Evolutionary conservation across 2,888 invertebrate species (phyloP).

Genomic region (Helleia helle): DNA sequence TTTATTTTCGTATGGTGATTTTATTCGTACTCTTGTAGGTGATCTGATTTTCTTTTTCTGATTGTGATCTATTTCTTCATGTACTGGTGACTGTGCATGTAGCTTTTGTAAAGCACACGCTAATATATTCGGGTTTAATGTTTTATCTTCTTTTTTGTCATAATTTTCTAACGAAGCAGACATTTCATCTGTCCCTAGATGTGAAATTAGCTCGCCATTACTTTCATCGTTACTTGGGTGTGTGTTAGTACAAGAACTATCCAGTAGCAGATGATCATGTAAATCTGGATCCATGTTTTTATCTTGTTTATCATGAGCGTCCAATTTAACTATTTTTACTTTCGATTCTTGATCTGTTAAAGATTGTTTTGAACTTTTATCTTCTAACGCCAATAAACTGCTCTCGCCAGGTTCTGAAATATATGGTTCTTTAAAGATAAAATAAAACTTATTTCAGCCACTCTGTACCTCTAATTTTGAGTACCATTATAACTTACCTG

Average conservation of each 20-base stretch:
- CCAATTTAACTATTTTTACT: not conserved
- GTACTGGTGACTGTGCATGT: conserved; percentile 32
- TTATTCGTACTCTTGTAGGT: conserved; percentile 40
- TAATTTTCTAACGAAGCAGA: no score
- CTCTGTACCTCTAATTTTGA: not conserved
- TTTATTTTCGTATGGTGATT: conserved; percentile 61
- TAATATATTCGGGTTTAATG: conserved; percentile 28
- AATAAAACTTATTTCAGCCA: not conserved
- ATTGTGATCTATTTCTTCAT: conserved; percentile 40
- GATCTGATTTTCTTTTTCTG: conserved; percentile 37
- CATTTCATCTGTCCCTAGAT: no score
- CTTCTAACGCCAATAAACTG: not conserved
- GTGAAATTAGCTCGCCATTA: no score
- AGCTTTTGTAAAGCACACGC: conserved; percentile 36
- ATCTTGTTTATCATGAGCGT: not conserved
- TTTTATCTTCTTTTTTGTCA: no score
- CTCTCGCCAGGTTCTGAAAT: not conserved
- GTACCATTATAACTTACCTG: not conserved
- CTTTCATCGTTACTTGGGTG: no score
- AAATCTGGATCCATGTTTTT: not conserved
- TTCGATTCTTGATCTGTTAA: not conserved
- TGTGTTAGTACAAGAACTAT: no score
- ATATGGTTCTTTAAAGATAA: not conserved
- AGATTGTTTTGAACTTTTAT: not conserved
- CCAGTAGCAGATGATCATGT: no score